Conservation (phyloP, 1,140 invertebrate species). For the Drosophila ohnishii region DNA sequence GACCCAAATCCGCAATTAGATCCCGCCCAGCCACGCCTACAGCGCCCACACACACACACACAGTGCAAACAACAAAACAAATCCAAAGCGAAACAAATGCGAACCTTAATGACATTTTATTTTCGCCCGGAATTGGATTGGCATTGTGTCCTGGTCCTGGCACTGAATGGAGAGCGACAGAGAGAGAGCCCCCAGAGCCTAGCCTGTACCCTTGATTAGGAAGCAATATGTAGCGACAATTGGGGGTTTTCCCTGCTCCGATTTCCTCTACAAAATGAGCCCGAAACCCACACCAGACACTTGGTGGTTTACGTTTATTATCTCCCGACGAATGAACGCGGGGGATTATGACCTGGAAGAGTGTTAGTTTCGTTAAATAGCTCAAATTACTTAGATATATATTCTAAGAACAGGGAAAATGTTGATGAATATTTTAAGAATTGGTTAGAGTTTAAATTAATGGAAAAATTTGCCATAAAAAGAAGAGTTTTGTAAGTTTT, state of each 20-base stretch:
- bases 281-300: background rate
- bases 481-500: background rate
- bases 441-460: background rate
- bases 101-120: constrained; percentile 40
- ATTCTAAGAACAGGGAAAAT: background rate
- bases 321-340: background rate
- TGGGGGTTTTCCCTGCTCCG: background rate
- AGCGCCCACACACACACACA: background rate
- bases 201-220: constrained; percentile 6
- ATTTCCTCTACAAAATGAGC: background rate
- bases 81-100: constrained; percentile 34
- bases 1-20: constrained; percentile 45
- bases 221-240: constrained; percentile 14
- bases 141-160: constrained; percentile 10
- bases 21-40: constrained; percentile 18
- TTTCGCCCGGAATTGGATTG: constrained; percentile 28
- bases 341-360: too few species aligned
- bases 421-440: background rate
- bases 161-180: background rate
- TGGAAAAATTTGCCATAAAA: background rate
- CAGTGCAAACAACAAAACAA: constrained; percentile 6
- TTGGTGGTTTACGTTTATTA: constrained; percentile 1
- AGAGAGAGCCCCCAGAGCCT: background rate
- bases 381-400: background rate
- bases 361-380: background rate